A percentile compares a stretch with the other conserved stretches of the same genome.
phyloP scores from a whole-genome alignment of 2,113 vertebrate species.

The Hystrix brachyura region DNA sequence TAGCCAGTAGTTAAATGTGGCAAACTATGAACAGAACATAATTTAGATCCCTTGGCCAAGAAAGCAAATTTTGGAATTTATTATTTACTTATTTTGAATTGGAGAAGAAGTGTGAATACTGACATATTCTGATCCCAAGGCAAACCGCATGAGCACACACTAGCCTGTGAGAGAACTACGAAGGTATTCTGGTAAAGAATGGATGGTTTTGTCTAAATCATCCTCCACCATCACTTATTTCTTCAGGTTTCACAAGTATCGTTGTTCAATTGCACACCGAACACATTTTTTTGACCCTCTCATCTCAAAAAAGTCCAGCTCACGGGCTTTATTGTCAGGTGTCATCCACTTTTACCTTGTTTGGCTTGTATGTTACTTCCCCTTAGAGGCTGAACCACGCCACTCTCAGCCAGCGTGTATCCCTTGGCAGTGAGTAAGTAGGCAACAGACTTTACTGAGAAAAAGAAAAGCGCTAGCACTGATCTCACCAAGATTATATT shows the following conservation, averaged over 20 bases:
- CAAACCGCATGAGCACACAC: not conserved
- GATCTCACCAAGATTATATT: slow-evolving; percentile 89
- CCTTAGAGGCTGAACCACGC: slow-evolving; percentile 86
- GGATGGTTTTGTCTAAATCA: slow-evolving; percentile 48
- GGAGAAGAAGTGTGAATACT: not conserved
- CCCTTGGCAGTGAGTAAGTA: slow-evolving; percentile 83
- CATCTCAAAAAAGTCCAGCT: slow-evolving; percentile 83
- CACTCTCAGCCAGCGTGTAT: slow-evolving; percentile 87
- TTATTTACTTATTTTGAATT: slow-evolving; percentile 55
- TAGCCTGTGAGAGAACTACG: not conserved
- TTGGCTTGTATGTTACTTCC: slow-evolving; percentile 86
- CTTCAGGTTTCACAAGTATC: slow-evolving; percentile 81
- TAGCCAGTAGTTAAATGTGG: slow-evolving; percentile 5
- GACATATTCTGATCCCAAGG: not conserved
- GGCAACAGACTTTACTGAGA: slow-evolving; percentile 89
- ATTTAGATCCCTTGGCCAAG: slow-evolving; percentile 39
- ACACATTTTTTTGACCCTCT: slow-evolving; percentile 86
- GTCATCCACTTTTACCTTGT: slow-evolving; percentile 87
- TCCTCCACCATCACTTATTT: slow-evolving; percentile 78
- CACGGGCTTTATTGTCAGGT: slow-evolving; percentile 87
- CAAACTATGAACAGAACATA: slow-evolving; percentile 34
- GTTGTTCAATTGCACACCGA: slow-evolving; percentile 82
- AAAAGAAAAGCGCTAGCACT: slow-evolving; percentile 88
- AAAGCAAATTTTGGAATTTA: slow-evolving; percentile 26
- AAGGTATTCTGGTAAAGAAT: not conserved